Conservation (phyloP, 2,888 invertebrate genomes). For the Podabrus alpinus region DNA sequence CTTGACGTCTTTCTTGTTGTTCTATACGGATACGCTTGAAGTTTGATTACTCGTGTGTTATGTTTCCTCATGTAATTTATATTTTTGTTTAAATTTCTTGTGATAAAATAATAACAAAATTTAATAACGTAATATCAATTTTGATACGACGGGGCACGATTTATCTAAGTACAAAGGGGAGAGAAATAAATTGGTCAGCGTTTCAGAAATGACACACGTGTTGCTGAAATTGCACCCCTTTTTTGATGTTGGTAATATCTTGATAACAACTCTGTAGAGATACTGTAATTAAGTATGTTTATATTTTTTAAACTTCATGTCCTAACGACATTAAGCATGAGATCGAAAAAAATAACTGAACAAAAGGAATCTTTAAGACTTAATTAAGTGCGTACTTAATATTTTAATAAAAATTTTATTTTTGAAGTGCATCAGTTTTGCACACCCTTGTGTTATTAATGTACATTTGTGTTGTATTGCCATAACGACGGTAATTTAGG, state of each 20-base stretch:
- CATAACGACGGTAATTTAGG: conserved; percentile 41
- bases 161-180: conserved; percentile 5
- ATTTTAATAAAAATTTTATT: conserved; percentile 18
- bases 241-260: neutral
- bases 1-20: conserved; percentile 4
- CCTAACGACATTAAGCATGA: too few relatives aligned
- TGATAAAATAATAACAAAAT: neutral
- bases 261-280: neutral
- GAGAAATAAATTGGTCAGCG: conserved; percentile 18
- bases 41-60: neutral
- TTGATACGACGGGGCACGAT: conserved; percentile 2
- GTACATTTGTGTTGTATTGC: conserved; percentile 35
- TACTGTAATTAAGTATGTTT: too few relatives aligned
- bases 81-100: neutral
- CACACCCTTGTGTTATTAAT: conserved; percentile 34
- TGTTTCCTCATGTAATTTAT: neutral
- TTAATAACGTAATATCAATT: neutral
- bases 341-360: neutral
- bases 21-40: neutral
- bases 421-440: conserved; percentile 23
- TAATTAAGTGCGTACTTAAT: conserved; percentile 9
- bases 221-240: conserved; percentile 4
- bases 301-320: too few relatives aligned
- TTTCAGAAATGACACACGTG: conserved; percentile 14
- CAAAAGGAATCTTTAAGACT: neutral